Percentiles rank a stretch among this genome's conserved stretches.
Evolutionary conservation across 2,113 vertebrate genomes (phyloP).

Genomic region (Helogale parvula): DNA sequence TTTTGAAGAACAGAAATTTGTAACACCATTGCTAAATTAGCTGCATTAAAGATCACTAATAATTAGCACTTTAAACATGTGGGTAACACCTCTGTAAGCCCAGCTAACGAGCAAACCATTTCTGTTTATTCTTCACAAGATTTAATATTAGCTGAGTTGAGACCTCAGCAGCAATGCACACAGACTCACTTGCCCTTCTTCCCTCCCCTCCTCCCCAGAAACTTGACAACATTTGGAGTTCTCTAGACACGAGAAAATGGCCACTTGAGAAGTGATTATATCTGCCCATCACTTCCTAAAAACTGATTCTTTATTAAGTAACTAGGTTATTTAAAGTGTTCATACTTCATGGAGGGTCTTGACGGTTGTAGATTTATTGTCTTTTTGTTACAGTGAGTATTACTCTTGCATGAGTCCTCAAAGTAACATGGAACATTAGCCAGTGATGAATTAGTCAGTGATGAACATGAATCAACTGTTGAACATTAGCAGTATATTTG

Average conservation of each 20-base stretch:
- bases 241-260: background rate
- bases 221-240: background rate
- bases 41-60: slow-evolving; percentile 67
- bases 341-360: background rate
- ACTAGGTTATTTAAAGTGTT: background rate
- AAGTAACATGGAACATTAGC: background rate
- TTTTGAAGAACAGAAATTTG: slow-evolving; percentile 59
- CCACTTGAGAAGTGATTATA: background rate
- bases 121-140: slow-evolving; percentile 77
- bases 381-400: background rate
- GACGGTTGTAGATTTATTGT: background rate
- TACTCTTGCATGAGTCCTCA: background rate
- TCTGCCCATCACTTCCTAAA: background rate
- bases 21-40: slow-evolving; percentile 65
- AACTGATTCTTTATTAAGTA: background rate
- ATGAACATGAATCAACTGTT: background rate
- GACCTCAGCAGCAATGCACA: slow-evolving; percentile 60
- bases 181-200: background rate
- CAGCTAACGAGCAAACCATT: slow-evolving; percentile 72
- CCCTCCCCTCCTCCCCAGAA: background rate
- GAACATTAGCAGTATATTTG: background rate
- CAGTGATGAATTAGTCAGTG: background rate
- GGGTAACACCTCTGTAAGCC: slow-evolving; percentile 56
- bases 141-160: slow-evolving; percentile 64
- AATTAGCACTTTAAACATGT: slow-evolving; percentile 74